Base-by-base conservation (phyloP, 2,888 invertebrate genomes). In the Xylota segnis region DNA sequence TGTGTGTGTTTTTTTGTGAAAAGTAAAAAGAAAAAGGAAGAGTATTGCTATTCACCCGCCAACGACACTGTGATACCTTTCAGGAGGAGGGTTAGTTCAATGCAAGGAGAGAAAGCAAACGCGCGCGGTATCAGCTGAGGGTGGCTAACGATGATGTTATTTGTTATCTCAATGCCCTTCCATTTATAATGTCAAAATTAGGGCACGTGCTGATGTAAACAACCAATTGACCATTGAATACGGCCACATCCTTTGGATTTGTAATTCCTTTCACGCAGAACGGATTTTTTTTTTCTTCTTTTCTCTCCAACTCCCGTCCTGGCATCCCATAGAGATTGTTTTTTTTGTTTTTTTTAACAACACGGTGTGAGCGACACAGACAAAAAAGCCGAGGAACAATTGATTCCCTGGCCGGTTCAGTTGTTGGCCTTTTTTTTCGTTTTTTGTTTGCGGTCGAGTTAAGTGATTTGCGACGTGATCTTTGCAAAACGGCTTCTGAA, bases 391-490 rank as follows among this genome's bases (percentile, higher is more conserved):
- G 10, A 29, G 27, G 23, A 76, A 76, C 70, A 84, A 76, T 75
- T 63, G 79, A 78, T 71, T 71, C 75, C 75, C 75, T 54, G 43
- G 34, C 58, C 14, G 47, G 68, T 68, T 65, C 54, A 37, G 29
- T 63, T 61, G 37, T 54, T 61, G 45, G 78, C 9, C 54, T 34
- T 16, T 23, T 23, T 23, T 23, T 23, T 23, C 3, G 1, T 23
- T 23, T 23, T 23, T 23, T 50, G 52, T 32, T 10, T 79, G 75
- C 43, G 66, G 71, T 77, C 58, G 75, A 87, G 88, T 88, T 89
- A 89, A 89, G 89, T 89, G 89, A 89, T 89, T 89, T 89, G 86
- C 88, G 88, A 89, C 89, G 89, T 89, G 89, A 88, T 89, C 82
- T 89, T 89, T 87, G 84, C 70, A 32, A n/a, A 56, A 71, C 77